Conservation (phyloP, 2,113 vertebrate genomes). For the Microtus richardsoni region DNA sequence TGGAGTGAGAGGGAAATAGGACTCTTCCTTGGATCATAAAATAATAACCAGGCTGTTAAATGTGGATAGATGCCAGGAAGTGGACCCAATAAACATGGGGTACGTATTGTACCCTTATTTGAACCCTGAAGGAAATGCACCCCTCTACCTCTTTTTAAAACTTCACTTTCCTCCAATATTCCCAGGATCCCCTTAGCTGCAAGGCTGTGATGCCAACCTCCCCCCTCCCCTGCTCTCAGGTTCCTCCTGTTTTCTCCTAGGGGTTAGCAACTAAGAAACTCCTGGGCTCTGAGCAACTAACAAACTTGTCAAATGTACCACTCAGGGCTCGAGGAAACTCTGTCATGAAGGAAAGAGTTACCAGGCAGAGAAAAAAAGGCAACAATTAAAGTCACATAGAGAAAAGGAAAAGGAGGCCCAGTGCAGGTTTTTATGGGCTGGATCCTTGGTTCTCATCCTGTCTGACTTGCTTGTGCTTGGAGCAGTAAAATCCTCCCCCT, state of each 20-base stretch:
- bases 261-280: not conserved
- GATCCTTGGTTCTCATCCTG: not conserved
- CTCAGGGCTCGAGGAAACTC: not conserved
- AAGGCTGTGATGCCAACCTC: not conserved
- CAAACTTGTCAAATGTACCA: not conserved
- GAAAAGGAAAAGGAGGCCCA: not conserved
- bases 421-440: accelerated
- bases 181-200: not conserved
- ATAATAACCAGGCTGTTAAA: not conserved
- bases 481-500: not conserved
- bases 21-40: not conserved
- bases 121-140: not conserved
- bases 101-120: not conserved
- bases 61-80: not conserved
- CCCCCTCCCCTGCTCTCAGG: too few species aligned
- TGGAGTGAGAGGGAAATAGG: not conserved
- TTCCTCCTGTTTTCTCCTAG: not conserved
- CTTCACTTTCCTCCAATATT: accelerated
- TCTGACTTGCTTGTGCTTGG: not conserved
- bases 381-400: not conserved
- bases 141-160: not conserved
- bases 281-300: not conserved
- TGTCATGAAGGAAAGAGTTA: not conserved
- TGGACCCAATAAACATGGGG: not conserved
- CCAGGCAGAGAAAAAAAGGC: not conserved